Base-by-base conservation (phyloP, 1,140 invertebrate species). In the Drosophila repletoides region DNA sequence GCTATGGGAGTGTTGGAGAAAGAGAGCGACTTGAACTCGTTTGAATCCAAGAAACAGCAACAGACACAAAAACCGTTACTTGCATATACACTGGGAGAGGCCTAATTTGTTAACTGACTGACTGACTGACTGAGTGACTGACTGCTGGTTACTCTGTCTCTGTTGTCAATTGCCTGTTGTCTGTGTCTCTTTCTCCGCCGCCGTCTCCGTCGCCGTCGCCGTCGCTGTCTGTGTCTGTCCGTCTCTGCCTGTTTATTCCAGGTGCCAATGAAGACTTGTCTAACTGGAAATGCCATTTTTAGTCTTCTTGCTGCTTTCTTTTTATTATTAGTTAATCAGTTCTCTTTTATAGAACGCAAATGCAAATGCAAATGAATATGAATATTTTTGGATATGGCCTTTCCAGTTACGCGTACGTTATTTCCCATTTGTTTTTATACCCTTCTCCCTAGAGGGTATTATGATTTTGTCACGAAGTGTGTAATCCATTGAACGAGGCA, bases 241-340 rank as follows among this genome's bases (percentile, higher is more conserved):
- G 2, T 38, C 45, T 9, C 0, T 22, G 24, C 31, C 51, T 33
- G 3, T 17, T 31, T 10, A 12, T 10, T 46, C 60, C 26, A 56
- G 12, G 21, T 21, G 12, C 33, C 29, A 51, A n/a, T n/a, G n/a
- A n/a, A 67, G 49, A 73, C 51, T 70, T 64, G 65, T 65, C 66
- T 53, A 84, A 84, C 70, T 84, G 61, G 58, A 84, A 74, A 77
- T 45, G 29, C 12, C 56, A 76, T 71, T 43, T 51, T 63, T 52
- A 45, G 45, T 60, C 55, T 28, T 43, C 26, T 26, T 19, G 28
- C 65, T 56, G 46, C 59, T 83, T 81, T 72, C 68, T 80, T 67
- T 63, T 67, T 22, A 45, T 67, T 22, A 45, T 64, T 63, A 38
- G 21, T 29, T 49, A 68, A 56, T 72, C 67, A 51, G 58, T 75